Evolutionary conservation across 2,888 invertebrate genomes (phyloP).

Genomic region (Drosophila macrothrix): DNA sequence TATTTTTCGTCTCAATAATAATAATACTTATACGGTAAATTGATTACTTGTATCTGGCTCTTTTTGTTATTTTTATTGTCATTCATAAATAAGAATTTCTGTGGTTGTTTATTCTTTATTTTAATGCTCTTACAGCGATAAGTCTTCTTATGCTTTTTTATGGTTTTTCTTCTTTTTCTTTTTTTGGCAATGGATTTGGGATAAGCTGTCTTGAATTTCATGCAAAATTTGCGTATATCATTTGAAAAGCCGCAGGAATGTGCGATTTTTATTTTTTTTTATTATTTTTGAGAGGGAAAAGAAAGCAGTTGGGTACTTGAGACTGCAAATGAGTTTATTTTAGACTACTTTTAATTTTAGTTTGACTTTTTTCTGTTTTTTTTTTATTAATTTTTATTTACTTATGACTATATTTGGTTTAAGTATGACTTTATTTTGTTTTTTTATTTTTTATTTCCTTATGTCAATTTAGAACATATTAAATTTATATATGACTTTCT

Average conservation of each 20-base stretch:
- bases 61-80: neutral
- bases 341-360: neutral
- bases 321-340: neutral
- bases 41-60: conserved; percentile 3
- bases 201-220: conserved; percentile 1
- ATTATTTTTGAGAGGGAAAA: neutral
- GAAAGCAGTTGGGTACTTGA: neutral
- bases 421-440: neutral
- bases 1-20: neutral
- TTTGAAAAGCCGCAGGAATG: neutral
- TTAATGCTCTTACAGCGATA: conserved; percentile 38
- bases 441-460: neutral
- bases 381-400: neutral
- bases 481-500: neutral
- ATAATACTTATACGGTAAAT: conserved; percentile 8
- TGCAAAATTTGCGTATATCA: neutral
- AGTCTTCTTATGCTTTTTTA: conserved; percentile 23
- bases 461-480: neutral
- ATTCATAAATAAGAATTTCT: neutral
- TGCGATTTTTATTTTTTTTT: neutral
- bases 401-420: neutral
- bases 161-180: neutral
- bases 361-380: neutral
- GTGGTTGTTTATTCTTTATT: neutral
- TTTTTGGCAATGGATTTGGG: conserved; percentile 1